Base-by-base conservation (phyloP, 2,888 invertebrate species). In the Melinaea marsaeus region DNA sequence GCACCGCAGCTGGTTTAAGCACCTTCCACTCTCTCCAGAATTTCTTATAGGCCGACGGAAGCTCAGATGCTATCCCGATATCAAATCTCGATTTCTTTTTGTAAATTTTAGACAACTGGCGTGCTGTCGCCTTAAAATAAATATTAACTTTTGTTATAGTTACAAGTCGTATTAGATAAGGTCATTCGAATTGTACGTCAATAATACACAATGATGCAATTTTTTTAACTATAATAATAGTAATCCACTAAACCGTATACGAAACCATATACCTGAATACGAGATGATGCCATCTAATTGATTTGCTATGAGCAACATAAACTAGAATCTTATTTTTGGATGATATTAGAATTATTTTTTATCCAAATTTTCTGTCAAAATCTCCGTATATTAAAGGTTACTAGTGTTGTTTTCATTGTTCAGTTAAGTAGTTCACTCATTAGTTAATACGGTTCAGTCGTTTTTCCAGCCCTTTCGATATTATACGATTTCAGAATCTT, bases 1-100 rank as follows among this genome's bases (percentile, higher is more conserved):
- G 93, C 0, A 93, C 93, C 0, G 93, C 93, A 42, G 91, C 92
- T 66, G 93, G 93, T 68, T 92, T 90, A 60, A 93, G 88, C 0
- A 92, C 73, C 80, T 94, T 95, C 96, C 97, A 97, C 90, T 97
- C 97, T 65, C 90, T 91, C 92, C 95, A 96, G 84, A 97, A 97
- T 76, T 96, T 97, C 78, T 93, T 95, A 76, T 97, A 97, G 1
- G 94, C 95, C 66, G 93, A 92, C 1, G 97, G 97, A 60, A 97
- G 83, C 70, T 92, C 91, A 0, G 93, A 84, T 5, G 94, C 95
- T 67, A 94, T 85, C 1, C 95, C 95, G 74, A 91, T 91, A 51
- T 94, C 93, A 76, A 94, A 94, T 72, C 92, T 89, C 60, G 80
- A 83, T 69, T 85, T 85, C 71, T 85, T 88, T 74, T 90, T 92